Evolutionary conservation across 2,113 vertebrate species (phyloP), one percentile per base, ranked within the genome.

Genomic region (Pseudorectes ferrugineus): DNA sequence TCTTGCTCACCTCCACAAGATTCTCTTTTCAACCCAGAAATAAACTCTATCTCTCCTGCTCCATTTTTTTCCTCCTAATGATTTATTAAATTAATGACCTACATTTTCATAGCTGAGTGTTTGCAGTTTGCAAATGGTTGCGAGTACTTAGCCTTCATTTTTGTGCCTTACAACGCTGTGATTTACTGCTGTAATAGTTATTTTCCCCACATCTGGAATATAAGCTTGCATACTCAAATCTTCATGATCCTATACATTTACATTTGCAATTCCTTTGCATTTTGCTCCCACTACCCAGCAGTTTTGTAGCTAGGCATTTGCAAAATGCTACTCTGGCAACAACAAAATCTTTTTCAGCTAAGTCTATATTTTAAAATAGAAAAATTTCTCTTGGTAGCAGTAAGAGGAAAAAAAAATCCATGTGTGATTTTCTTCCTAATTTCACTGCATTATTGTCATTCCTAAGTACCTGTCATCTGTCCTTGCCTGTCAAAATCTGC

Each of bases 141-240:
- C n/a, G 61, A 55, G n/a, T 71, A 71, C 52, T 95, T 76, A 79
- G 42, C 58, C 51, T 82, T 85, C 66, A 73, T 48, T 86, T 58
- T 87, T 0, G 0, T 76, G 31, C 48, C 85, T 84, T 68, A 18
- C 16, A 48, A 20, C 1, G 0, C 29, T 3, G 1, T 92, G 62
- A 57, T 54, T 85, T 95, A 66, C 9, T 93, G 13, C 35, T 80
- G 28, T 40, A 75, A 45, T 33, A 54, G 55, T 67, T 89, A 74
- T 55, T 92, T 90, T 90, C 36, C 43, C 22, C 65, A 45, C 25
- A 33, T 63, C 40, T 67, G 70, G 57, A 89, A 58, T 59, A 66
- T 48, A 71, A 57, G 21, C 67, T 80, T 82, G 36, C 20, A 22
- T 63, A 49, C 15, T 49, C 58, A 76, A 76, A 71, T 62, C 46